A percentile compares a stretch with the other conserved stretches of the same genome.
phyloP scores from a whole-genome alignment of 2,113 vertebrate species.

The Monarcha castaneiventris region DNA sequence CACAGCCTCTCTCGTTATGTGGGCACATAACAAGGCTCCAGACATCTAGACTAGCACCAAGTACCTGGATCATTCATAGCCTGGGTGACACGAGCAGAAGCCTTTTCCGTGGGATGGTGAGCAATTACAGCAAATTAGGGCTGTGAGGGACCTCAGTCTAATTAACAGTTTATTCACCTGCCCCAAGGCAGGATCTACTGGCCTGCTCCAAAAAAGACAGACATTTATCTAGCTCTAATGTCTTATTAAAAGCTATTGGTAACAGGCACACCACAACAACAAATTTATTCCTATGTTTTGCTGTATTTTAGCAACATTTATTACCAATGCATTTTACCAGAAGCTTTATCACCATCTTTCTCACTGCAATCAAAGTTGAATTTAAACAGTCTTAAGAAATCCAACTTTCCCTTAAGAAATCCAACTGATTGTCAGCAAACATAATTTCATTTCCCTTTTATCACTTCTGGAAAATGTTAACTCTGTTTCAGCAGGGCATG shows the following conservation, averaged over 20 bases:
- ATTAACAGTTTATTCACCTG: not conserved
- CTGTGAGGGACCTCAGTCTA: not conserved
- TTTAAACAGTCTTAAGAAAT: not conserved
- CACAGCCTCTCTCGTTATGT: rapidly evolving
- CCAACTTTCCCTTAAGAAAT: not conserved
- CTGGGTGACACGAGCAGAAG: not conserved
- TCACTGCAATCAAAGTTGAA: not conserved
- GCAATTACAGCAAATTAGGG: not conserved
- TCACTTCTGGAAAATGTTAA: not conserved
- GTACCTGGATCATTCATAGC: not conserved
- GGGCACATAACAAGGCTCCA: not conserved
- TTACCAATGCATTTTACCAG: not conserved
- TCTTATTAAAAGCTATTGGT: not conserved
- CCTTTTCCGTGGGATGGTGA: not conserved
- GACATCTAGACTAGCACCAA: not conserved
- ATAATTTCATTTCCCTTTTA: not conserved
- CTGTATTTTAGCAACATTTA: not conserved
- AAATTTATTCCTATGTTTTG: not conserved
- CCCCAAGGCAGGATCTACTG: not conserved
- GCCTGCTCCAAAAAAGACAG: not conserved
- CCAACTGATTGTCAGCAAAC: not conserved
- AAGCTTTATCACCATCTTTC: not conserved
- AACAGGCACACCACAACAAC: not conserved
- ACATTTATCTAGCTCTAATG: not conserved
- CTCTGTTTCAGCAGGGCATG: not conserved